phyloP scores from a whole-genome alignment of 2,888 invertebrate genomes.

The Caenorhabditis parvicauda region DNA sequence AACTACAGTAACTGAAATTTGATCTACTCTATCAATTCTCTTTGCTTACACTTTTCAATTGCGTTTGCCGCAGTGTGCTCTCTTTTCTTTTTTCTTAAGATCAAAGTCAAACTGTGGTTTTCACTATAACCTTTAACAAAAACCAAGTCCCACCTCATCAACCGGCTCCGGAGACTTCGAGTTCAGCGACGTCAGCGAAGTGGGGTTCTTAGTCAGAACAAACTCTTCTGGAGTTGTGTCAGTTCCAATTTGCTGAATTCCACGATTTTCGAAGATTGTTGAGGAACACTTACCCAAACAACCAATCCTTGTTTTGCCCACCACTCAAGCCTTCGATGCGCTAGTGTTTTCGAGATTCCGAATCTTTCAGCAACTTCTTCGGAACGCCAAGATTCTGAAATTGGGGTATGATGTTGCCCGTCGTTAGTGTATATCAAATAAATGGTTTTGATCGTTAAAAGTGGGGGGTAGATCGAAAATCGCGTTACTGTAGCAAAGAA shows the following conservation, averaged over 20 bases:
- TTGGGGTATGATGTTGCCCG: too few relatives aligned
- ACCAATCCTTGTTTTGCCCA: constrained; percentile 33
- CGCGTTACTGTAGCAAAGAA: too few relatives aligned
- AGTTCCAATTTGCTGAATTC: not conserved
- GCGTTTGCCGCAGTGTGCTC: too few relatives aligned
- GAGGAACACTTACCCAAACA: not conserved
- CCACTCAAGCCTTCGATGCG: constrained; percentile 47
- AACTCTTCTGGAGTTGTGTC: constrained; percentile 10
- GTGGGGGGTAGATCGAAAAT: too few relatives aligned
- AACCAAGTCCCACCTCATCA: constrained; percentile 13
- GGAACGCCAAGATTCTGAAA: constrained; percentile 47
- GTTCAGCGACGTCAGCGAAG: constrained; percentile 6
- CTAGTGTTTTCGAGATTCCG: constrained; percentile 14
- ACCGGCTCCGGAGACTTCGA: constrained; percentile 10
- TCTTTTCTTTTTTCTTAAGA: too few relatives aligned
- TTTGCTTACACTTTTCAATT: too few relatives aligned
- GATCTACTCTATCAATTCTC: too few relatives aligned
- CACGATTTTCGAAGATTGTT: not conserved
- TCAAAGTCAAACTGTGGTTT: too few relatives aligned
- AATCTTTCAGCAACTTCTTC: constrained; percentile 34
- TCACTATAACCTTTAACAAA: too few relatives aligned
- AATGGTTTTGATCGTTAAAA: too few relatives aligned
- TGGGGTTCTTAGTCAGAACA: constrained; percentile 11
- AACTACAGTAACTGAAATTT: too few relatives aligned
- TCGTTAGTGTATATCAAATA: too few relatives aligned